phyloP scores from a whole-genome alignment of 1,140 invertebrate genomes.

The Hylaeus anthracinus region DNA sequence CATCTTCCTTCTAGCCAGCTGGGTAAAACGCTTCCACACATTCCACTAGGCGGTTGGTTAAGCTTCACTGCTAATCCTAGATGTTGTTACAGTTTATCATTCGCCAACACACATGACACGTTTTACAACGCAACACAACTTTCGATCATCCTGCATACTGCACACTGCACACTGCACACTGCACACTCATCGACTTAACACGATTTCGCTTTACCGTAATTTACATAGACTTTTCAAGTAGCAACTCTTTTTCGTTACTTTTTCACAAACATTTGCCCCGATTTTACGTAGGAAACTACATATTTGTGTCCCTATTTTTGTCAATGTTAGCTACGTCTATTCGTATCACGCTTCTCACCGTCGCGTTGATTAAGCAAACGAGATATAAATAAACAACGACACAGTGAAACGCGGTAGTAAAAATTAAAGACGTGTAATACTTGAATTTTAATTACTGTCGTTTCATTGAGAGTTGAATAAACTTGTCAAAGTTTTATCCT shows the following conservation, averaged over 20 bases:
- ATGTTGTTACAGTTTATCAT: constrained; percentile 33
- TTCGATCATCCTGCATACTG: not conserved
- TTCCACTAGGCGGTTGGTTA: constrained; percentile 44
- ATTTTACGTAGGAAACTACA: constrained; percentile 5
- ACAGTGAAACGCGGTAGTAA: not conserved
- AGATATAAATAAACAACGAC: not conserved
- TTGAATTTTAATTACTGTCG: constrained; percentile 11
- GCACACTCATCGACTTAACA: constrained; percentile 18
- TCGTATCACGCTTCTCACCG: not conserved
- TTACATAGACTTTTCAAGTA: constrained; percentile 25
- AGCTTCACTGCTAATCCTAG: constrained; percentile 52
- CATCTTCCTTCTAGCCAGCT: constrained; percentile 46
- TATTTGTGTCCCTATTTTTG: not conserved
- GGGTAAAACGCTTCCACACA: constrained; percentile 65
- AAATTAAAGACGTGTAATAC: not conserved
- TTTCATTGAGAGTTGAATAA: not conserved
- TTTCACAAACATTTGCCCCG: not conserved
- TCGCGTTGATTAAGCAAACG: not conserved
- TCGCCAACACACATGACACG: constrained; percentile 13
- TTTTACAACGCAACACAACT: not conserved
- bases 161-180: not conserved
- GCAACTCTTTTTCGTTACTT: constrained; percentile 4
- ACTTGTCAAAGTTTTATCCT: too few relatives aligned
- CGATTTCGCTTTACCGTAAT: constrained; percentile 14
- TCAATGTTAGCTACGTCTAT: not conserved